Base-by-base conservation (phyloP, 2,888 invertebrate species). In the Andrena bucephala region DNA sequence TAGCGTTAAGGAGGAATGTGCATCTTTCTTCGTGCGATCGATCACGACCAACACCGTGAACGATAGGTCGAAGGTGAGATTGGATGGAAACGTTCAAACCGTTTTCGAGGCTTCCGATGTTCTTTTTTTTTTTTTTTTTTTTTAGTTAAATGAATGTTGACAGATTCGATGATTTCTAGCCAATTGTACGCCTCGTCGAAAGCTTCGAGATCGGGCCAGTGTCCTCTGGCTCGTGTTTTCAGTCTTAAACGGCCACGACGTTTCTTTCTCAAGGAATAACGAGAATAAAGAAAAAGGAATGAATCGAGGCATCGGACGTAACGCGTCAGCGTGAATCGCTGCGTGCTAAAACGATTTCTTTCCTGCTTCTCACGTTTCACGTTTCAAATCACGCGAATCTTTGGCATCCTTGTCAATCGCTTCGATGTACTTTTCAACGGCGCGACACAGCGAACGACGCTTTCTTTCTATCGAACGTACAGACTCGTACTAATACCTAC, bases 1-100 rank as follows among this genome's bases (percentile, higher is more conserved):
- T 90, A 91, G 89, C 82, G 80, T 89, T 81, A 90, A 91, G 87
- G 92, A 93, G 93, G 93, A 93, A 93, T 93, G 93, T 93, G 93
- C 93, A 93, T 92, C 90, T 88, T 84, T 88, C 80, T 82, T 74
- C 78, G 69, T 62, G 67, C 67, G 81, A 75, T 66, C 63, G 63
- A 42, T 6, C 50, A 31, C 42, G 72, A 24, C 10, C n/a, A 60
- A 60, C n/a, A 20, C 42, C 20, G 33, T 52, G 36, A 65, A 65
- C 24, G 54, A 31, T 50, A 20, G 27, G 16, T 57, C 76, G 36
- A 68, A 16, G 50, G 65, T 66, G 59, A 76, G 79, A 79, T 69
- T 70, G 79, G 68, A 63, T 33, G 27, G 48, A 42, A 60, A 36
- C 59, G 67, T 67, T 16, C 20, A 27, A 42, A 67, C 71, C 65